Conservation (phyloP, 1,140 invertebrate species). For the Bombus consobrinus region DNA sequence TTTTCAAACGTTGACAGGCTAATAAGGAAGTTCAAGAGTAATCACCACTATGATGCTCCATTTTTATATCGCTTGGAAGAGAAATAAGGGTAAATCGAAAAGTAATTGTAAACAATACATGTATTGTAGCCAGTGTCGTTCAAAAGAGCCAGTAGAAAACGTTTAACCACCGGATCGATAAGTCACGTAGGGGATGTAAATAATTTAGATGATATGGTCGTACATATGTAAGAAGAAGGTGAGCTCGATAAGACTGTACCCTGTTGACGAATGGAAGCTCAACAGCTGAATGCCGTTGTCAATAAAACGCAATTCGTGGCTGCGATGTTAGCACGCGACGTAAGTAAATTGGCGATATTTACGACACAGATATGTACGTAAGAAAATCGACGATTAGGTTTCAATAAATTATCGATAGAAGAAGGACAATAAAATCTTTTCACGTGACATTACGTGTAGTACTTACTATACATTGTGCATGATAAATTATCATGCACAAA, state of each 20-base stretch:
- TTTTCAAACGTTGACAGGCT: background rate
- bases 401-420: background rate
- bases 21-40: background rate
- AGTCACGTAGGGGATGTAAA: conserved; percentile 36
- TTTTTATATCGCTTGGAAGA: background rate
- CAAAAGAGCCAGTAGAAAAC: conserved; percentile 1
- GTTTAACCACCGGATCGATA: conserved; percentile 30
- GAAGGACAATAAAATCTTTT: background rate
- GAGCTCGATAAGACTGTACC: background rate
- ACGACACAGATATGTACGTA: background rate
- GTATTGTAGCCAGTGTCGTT: background rate
- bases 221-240: background rate
- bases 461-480: background rate
- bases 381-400: background rate
- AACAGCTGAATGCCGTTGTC: conserved; percentile 12
- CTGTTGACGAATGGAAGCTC: background rate
- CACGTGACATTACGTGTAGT: background rate
- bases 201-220: conserved; percentile 26
- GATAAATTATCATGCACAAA: background rate
- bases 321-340: background rate
- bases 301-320: conserved; percentile 26
- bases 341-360: conserved; percentile 16
- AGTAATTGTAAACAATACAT: background rate
- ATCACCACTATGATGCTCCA: background rate
- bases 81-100: background rate